These are phyloP conservation scores for Lagria hirta DNA, from an alignment of 2,888 invertebrate genomes.

Conservation along the genomic window DNA sequence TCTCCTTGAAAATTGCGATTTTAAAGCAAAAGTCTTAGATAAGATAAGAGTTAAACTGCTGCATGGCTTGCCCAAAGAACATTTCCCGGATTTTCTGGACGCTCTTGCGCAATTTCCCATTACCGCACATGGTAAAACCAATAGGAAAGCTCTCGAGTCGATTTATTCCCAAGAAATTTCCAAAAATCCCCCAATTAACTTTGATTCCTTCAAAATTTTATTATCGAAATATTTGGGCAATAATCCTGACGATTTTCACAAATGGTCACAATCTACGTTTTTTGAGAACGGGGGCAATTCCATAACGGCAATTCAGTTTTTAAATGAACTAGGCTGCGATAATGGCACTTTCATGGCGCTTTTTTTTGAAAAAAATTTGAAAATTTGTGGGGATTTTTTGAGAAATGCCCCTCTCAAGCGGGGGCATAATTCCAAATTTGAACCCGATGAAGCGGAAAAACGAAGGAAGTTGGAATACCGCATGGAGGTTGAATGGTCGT, in stretches of 20 bases:
- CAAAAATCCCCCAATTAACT: constrained; percentile 34
- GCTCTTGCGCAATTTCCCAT: constrained; percentile 62
- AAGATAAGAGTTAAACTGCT: constrained; percentile 44
- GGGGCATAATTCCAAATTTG: constrained; percentile 46
- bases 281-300: constrained; percentile 71
- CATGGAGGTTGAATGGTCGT: too few species aligned
- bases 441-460: constrained; percentile 34
- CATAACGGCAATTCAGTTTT: constrained; percentile 65
- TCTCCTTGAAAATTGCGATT: constrained; percentile 41
- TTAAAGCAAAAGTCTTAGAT: constrained; percentile 40
- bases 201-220: constrained; percentile 38
- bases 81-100: constrained; percentile 65
- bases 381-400: constrained; percentile 44
- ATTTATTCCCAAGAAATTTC: constrained; percentile 46
- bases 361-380: constrained; percentile 57
- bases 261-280: constrained; percentile 54
- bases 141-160: constrained; percentile 54
- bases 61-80: constrained; percentile 47
- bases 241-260: constrained; percentile 42
- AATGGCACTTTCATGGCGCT: constrained; percentile 57
- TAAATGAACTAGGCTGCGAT: constrained; percentile 50
- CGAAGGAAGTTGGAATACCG: too few species aligned
- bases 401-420: too few species aligned
- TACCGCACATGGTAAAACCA: constrained; percentile 72
- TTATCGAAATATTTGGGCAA: constrained; percentile 40